Base-by-base conservation (phyloP, 2,797 vertebrate species). In the Semaprochilodus insignis region DNA sequence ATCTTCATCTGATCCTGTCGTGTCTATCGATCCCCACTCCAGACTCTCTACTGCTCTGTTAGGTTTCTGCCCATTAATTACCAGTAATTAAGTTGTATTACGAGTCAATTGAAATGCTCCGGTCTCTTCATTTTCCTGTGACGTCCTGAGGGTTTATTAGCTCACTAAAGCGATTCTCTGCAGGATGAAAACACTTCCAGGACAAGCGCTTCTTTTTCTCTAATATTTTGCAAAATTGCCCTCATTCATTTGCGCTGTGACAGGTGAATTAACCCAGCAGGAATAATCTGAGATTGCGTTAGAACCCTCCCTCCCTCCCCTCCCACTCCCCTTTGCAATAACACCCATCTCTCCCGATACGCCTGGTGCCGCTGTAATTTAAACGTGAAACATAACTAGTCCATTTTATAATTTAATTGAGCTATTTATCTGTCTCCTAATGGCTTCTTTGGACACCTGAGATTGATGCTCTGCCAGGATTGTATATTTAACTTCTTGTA, bases 171-270 rank as follows among this genome's bases (percentile, higher is more conserved):
- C 88, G 92, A 93, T 93, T 91, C 93, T 93, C 90, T 92, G 81
- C 81, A 87, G 90, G 91, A 94, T 92, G 85, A 91, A 94, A 94
- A 93, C 90, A 89, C 91, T 93, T 94, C 90, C 90, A 89, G 87
- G 88, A 90, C 90, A 91, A 89, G 88, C 63, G 86, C 88, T 91
- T 92, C 92, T 94, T 93, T 91, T 94, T 77, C 93, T 93, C 96
- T 96, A 95, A 97, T 96, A 97, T 96, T 97, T 97, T 94, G 94
- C 93, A 91, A 96, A 97, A 97, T 97, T 97, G 94, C 94, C 94
- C 93, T 95, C 96, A 96, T 99, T 96, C 94, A 96, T 98, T 97
- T 95, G 91, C 90, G 91, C 88, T 92, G 92, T 95, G 96, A 95
- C 95, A 96, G 93, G 93, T 94, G 89, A 96, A 96, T 97, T 95